Conservation (phyloP, 2,888 invertebrate species). For the Julus scandinavius region DNA sequence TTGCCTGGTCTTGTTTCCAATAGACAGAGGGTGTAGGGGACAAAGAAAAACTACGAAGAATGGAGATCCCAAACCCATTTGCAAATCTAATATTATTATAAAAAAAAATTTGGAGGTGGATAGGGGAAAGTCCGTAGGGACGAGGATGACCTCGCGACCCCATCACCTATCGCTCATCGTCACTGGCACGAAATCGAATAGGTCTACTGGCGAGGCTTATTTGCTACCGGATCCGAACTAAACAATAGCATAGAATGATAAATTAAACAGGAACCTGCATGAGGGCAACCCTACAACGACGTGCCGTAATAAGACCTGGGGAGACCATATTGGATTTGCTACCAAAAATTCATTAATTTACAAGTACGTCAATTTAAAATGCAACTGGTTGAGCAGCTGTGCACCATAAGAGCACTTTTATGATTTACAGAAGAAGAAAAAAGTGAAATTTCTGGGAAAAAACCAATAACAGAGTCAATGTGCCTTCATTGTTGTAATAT, state of each 20-base stretch:
- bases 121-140: neutral
- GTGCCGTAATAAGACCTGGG: neutral
- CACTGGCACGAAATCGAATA: neutral
- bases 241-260: neutral
- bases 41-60: neutral
- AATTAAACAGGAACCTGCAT: constrained; percentile 21
- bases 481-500: neutral
- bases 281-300: constrained; percentile 21
- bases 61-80: too few species aligned
- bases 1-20: neutral
- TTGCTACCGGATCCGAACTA: constrained; percentile 10
- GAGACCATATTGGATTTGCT: neutral
- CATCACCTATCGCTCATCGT: constrained; percentile 20
- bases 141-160: neutral
- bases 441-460: neutral
- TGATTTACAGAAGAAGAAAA: neutral
- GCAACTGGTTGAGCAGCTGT: constrained; percentile 13
- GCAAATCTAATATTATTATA: neutral
- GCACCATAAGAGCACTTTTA: neutral
- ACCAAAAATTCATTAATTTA: constrained; percentile 9
- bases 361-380: neutral
- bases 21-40: neutral
- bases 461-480: neutral
- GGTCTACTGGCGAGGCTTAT: neutral
- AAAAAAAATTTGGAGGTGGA: neutral